Conservation (phyloP, 2,113 vertebrate genomes). For the Trochalopteron elliotii region DNA sequence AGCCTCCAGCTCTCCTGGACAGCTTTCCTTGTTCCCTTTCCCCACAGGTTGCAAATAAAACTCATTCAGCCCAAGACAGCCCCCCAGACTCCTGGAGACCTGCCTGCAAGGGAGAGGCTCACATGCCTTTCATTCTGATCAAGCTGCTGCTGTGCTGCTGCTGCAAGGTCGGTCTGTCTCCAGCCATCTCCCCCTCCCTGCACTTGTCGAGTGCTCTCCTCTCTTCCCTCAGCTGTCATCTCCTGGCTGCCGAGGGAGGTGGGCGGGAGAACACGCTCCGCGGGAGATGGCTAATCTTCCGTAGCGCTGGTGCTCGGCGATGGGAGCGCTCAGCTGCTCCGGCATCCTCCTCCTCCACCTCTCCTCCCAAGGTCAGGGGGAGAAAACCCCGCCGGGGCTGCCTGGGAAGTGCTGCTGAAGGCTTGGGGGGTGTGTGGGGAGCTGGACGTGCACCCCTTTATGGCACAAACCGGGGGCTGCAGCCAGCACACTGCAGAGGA, state of each 20-base stretch:
- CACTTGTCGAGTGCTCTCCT: neutral
- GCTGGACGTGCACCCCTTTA: neutral
- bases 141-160: neutral
- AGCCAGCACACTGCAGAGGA: rapidly evolving
- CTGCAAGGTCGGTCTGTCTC: neutral
- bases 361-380: neutral
- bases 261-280: conserved; percentile 5
- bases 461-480: neutral
- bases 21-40: neutral
- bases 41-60: neutral
- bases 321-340: neutral
- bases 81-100: neutral
- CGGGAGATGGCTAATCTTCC: conserved; percentile 21
- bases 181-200: neutral
- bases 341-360: neutral
- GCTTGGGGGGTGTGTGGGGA: neutral
- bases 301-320: neutral
- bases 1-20: neutral
- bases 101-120: neutral
- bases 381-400: neutral
- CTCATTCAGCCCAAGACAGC: neutral
- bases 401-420: neutral
- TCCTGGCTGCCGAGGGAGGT: conserved; percentile 32
- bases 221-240: conserved; percentile 24
- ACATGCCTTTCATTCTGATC: neutral